phyloP scores from a whole-genome alignment of 1,140 invertebrate species.

The Samia ricini region DNA sequence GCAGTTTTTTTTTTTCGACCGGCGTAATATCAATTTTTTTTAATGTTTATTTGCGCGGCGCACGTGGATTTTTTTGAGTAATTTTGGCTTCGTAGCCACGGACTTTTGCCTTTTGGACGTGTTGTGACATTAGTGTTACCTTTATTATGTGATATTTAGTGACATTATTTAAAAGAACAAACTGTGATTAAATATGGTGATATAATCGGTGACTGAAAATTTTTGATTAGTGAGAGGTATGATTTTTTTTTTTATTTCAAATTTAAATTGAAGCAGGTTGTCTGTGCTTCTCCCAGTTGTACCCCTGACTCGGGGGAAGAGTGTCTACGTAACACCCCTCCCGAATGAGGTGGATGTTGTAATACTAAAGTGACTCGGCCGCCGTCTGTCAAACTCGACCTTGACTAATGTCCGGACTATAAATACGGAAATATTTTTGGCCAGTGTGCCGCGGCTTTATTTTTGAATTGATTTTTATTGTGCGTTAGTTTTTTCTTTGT shows the following conservation, averaged over 20 bases:
- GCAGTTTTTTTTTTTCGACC: slow-evolving; percentile 50
- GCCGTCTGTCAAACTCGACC: slow-evolving; percentile 62
- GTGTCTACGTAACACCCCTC: slow-evolving; percentile 61
- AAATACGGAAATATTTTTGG: slow-evolving; percentile 73
- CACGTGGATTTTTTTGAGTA: slow-evolving; percentile 71
- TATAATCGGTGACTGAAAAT: slow-evolving; percentile 64
- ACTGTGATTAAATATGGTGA: slow-evolving; percentile 76
- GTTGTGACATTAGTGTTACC: slow-evolving; percentile 76
- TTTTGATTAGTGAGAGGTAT: slow-evolving; percentile 65
- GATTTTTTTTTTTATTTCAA: slow-evolving; percentile 40
- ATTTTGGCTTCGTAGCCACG: slow-evolving; percentile 63
- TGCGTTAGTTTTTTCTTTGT: slow-evolving; percentile 22
- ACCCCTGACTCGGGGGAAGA: slow-evolving; percentile 29
- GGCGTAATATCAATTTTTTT: slow-evolving; percentile 50
- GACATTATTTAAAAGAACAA: slow-evolving; percentile 73
- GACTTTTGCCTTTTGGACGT: slow-evolving; percentile 72
- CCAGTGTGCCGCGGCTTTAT: slow-evolving; percentile 32
- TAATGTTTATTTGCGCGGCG: slow-evolving; percentile 67
- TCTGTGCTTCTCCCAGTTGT: slow-evolving; percentile 18
- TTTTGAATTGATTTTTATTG: slow-evolving; percentile 37
- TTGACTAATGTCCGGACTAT: slow-evolving; percentile 64
- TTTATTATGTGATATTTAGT: slow-evolving; percentile 74
- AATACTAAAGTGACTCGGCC: slow-evolving; percentile 40
- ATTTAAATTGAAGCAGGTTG: slow-evolving; percentile 41
- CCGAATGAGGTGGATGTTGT: slow-evolving; percentile 41